Evolutionary conservation across 2,888 invertebrate species (phyloP).

Genomic region (Platypus cylindrus): DNA sequence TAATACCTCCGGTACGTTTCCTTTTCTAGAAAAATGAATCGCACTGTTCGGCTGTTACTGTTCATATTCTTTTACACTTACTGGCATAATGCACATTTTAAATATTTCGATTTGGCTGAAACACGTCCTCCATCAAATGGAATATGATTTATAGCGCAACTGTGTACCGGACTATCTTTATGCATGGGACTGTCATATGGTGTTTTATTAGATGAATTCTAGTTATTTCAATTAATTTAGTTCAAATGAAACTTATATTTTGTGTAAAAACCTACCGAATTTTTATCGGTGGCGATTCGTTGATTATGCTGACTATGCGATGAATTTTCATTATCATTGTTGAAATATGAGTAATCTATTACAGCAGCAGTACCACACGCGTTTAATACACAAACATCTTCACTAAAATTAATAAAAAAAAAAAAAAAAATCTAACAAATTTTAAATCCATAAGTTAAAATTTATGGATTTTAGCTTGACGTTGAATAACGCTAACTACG

Average conservation of each 20-base stretch:
- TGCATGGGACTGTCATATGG: slow-evolving; percentile 31
- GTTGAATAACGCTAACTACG: no score
- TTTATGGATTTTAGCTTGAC: no score
- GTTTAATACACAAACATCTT: slow-evolving; percentile 88
- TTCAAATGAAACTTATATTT: no score
- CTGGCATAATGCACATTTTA: slow-evolving; percentile 61
- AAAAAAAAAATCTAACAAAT: no score
- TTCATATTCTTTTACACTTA: slow-evolving; percentile 27
- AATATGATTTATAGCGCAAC: slow-evolving; percentile 53
- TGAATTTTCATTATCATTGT: slow-evolving; percentile 25
- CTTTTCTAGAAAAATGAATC: slow-evolving; percentile 42
- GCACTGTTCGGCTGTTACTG: neutral
- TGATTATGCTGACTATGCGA: slow-evolving; percentile 15
- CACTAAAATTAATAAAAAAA: slow-evolving; percentile 52
- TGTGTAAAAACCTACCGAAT: slow-evolving; percentile 15
- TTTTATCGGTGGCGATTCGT: slow-evolving; percentile 35
- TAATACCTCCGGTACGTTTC: slow-evolving; percentile 81
- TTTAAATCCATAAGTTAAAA: no score
- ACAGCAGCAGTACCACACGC: slow-evolving; percentile 91
- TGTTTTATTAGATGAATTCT: slow-evolving; percentile 9
- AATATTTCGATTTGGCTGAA: slow-evolving; percentile 60
- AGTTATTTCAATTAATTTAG: no score
- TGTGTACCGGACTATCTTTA: slow-evolving; percentile 13
- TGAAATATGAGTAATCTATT: slow-evolving; percentile 46
- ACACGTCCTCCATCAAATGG: slow-evolving; percentile 65